A percentile compares a stretch with the other conserved stretches of the same genome.
Conservation (phyloP, 2,888 invertebrate genomes). For the Neoitamus cyanurus region DNA sequence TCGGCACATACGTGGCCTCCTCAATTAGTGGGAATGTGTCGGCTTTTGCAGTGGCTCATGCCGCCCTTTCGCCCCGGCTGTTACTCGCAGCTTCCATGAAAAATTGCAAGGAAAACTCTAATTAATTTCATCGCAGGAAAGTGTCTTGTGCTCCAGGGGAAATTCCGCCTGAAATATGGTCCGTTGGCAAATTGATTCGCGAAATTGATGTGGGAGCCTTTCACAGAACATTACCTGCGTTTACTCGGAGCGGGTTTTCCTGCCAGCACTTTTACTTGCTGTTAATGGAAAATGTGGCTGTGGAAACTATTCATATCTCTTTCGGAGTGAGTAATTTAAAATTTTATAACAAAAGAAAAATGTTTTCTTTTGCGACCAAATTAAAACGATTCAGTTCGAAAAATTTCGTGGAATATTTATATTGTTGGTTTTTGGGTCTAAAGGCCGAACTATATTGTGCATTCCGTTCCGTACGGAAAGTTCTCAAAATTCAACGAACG, state of each 20-base stretch:
- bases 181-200: not conserved
- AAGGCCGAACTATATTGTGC: too few relatives aligned
- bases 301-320: not conserved
- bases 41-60: conserved; percentile 14
- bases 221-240: not conserved
- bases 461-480: too few relatives aligned
- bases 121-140: not conserved
- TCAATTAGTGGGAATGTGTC: conserved; percentile 48
- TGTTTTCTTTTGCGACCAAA: too few relatives aligned
- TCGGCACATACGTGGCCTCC: not conserved
- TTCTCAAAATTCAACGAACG: too few relatives aligned
- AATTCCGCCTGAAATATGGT: not conserved
- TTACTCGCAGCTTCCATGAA: not conserved
- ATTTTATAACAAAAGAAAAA: too few relatives aligned
- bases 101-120: conserved; percentile 17
- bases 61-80: not conserved
- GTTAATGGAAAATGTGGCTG: not conserved
- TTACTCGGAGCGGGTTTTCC: not conserved
- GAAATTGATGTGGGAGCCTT: not conserved
- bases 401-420: too few relatives aligned
- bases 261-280: not conserved
- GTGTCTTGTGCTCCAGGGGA: not conserved
- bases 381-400: too few relatives aligned
- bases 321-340: not conserved
- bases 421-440: too few relatives aligned